Conservation (phyloP, 2,113 vertebrate species). For the Helogale parvula region DNA sequence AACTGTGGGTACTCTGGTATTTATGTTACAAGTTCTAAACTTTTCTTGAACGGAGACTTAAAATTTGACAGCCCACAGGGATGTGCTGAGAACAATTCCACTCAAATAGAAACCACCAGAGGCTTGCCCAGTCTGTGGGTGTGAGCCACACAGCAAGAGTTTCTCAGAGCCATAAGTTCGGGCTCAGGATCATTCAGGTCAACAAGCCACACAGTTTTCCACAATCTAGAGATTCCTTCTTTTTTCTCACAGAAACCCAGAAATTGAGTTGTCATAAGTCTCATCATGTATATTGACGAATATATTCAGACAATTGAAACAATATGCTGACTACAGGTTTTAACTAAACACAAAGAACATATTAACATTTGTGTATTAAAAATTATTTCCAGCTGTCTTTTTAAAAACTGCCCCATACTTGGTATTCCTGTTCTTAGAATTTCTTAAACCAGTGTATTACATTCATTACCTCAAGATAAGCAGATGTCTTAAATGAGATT, state of each 20-base stretch:
- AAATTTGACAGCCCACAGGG: not conserved
- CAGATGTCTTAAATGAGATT: not conserved
- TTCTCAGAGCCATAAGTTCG: not conserved
- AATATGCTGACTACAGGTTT: slow-evolving; percentile 76
- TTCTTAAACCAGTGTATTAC: not conserved
- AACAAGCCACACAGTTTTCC: not conserved
- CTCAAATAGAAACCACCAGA: not conserved
- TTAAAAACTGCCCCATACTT: slow-evolving; percentile 66
- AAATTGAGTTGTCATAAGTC: not conserved
- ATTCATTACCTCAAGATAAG: not conserved
- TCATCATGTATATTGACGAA: slow-evolving; percentile 67
- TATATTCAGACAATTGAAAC: slow-evolving; percentile 55
- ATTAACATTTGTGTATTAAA: slow-evolving; percentile 66
- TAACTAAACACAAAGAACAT: slow-evolving; percentile 59
- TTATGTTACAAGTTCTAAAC: not conserved
- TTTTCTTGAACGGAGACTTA: not conserved
- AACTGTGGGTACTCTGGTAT: not conserved
- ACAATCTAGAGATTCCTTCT: not conserved
- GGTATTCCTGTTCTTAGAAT: slow-evolving; percentile 66
- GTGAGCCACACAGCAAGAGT: not conserved
- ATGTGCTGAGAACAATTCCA: not conserved
- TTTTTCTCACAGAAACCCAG: not conserved
- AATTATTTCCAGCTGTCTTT: slow-evolving; percentile 71
- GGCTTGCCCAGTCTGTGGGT: not conserved
- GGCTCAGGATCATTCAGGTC: not conserved